Base-by-base conservation (phyloP, 2,888 invertebrate species). In the Chromoteleia sp. region DNA sequence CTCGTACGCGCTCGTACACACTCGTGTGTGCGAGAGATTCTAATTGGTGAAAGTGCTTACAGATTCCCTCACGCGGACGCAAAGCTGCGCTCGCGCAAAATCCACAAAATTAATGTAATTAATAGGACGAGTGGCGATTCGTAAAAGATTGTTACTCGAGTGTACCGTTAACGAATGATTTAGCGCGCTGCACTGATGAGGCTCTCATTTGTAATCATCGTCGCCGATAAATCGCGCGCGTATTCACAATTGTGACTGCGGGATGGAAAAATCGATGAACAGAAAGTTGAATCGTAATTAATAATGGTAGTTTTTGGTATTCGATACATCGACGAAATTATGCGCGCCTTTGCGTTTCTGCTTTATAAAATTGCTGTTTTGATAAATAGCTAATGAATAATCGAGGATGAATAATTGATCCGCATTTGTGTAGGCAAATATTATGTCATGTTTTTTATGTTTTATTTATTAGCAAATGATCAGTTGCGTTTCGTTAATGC, bases 21-120 rank as follows among this genome's bases (percentile, higher is more conserved):
- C n/a, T n/a, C n/a, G n/a, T n/a, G n/a, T n/a, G n/a, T n/a, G 14
- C 33, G 54, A 30, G 25, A 36, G 14, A 25, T 48, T 70, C 48
- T 84, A 82, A 84, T 85, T 84, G 82, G 84, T 79, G 83, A 84
- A 85, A 84, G 85, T 83, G 74, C 36, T 67, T 77, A 77, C 52
- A 48, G 73, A 78, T 70, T 70, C 67, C 50, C 59, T 61, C 67
- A 52, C 70, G 77, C 48, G 58, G 15, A 39, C 15, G 19, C 52
- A 39, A 25, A 39, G 3, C 7, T n/a, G 25, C 43, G 29, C 7
- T 29, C 29, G 48, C 12, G 58, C 17, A 71, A 61, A 73, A 41
- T 61, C 61, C 52, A 43, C 73, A 41, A 54, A 73, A 61, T 73
- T 54, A 43, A 63, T 54, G 21, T 63, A 61, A 63, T 73, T 52